Evolutionary conservation across 2,797 vertebrate genomes (phyloP).

Genomic region (Scolopax rusticola): DNA sequence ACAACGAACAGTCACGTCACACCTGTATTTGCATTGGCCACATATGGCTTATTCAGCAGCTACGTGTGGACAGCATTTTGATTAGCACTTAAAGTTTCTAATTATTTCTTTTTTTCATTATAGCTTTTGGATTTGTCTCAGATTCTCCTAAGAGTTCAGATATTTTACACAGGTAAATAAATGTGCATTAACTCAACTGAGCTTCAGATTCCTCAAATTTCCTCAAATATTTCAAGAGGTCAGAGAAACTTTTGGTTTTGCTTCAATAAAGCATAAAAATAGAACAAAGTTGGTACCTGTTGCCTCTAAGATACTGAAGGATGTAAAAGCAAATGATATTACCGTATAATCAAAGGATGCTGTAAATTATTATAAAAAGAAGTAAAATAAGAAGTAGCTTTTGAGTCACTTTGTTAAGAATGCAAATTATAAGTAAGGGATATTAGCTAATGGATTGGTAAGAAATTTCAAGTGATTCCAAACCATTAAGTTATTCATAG

Average conservation of each 20-base stretch:
- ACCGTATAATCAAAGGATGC: not conserved
- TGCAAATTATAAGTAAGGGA: not conserved
- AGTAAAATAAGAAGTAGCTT: constrained; percentile 3
- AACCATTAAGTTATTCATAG: constrained; percentile 22
- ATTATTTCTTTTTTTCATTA: not conserved
- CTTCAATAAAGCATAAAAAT: not conserved
- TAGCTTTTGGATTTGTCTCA: not conserved
- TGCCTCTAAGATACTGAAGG: not conserved
- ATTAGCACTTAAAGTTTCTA: not conserved
- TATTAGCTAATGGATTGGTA: constrained; percentile 20
- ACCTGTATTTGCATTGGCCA: constrained; percentile 1
- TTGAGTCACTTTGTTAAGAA: constrained; percentile 11
- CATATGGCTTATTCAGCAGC: not conserved
- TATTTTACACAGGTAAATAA: not conserved
- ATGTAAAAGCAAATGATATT: not conserved
- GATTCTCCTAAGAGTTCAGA: not conserved
- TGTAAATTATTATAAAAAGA: not conserved
- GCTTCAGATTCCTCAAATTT: not conserved
- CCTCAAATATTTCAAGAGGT: not conserved
- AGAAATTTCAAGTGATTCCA: constrained; percentile 36
- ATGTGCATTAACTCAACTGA: not conserved
- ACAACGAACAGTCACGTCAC: constrained; percentile 38
- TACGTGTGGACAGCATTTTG: not conserved
- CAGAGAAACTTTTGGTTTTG: not conserved
- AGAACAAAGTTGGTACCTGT: not conserved